Evolutionary conservation across 2,113 vertebrate genomes (phyloP).

Genomic region (Aspiorhynchus laticeps): DNA sequence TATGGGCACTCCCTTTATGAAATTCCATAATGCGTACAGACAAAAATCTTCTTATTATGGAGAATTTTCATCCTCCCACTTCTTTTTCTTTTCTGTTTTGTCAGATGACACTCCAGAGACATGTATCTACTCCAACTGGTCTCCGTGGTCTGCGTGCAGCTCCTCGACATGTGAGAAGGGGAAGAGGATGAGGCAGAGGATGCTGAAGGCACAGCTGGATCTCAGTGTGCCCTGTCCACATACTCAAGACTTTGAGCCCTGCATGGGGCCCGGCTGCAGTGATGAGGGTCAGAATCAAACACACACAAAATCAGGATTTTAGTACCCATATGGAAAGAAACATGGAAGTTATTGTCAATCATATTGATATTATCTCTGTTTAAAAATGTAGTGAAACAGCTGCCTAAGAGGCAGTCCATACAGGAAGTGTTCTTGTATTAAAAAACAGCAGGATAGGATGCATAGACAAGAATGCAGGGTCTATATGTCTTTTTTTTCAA

Average conservation of each 20-base stretch:
- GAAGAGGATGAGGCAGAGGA: conserved; percentile 96
- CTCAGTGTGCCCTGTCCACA: conserved; percentile 95
- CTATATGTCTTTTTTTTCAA: not conserved
- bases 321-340: not conserved
- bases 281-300: conserved; percentile 85
- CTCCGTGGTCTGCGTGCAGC: conserved; percentile 97
- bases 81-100: not conserved
- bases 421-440: not conserved
- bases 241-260: conserved; percentile 97
- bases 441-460: not conserved
- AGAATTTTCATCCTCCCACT: not conserved
- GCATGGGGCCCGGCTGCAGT: conserved; percentile 97
- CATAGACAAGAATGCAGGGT: not conserved
- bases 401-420: not conserved
- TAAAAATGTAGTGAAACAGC: not conserved
- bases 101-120: conserved; percentile 97
- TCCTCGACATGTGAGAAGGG: conserved; percentile 98
- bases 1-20: not conserved
- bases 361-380: not conserved
- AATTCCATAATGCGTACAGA: not conserved
- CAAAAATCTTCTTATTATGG: not conserved
- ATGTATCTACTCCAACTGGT: conserved; percentile 99
- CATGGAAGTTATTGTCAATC: not conserved
- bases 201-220: conserved; percentile 97
- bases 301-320: not conserved